phyloP scores from a whole-genome alignment of 1,140 invertebrate genomes.

The Portunus trituberculatus region DNA sequence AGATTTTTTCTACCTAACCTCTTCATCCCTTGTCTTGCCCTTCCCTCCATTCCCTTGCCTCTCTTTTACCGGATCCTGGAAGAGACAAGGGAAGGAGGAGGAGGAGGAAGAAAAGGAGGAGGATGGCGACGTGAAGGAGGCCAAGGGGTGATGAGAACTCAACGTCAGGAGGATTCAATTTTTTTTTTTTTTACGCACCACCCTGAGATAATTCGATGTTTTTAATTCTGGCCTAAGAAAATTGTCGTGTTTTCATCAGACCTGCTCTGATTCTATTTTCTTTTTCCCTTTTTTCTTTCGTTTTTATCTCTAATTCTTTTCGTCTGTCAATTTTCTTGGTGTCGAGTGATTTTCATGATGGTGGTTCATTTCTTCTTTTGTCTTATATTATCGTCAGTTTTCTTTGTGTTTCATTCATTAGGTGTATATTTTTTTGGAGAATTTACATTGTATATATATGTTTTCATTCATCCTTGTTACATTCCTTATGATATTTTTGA shows the following conservation, averaged over 20 bases:
- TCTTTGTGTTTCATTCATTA: too few relatives aligned
- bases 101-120: background rate
- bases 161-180: background rate
- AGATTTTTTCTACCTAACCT: background rate
- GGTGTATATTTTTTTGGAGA: too few relatives aligned
- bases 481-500: too few relatives aligned
- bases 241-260: background rate
- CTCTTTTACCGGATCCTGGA: background rate
- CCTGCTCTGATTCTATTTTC: background rate
- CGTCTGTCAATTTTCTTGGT: background rate
- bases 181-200: background rate
- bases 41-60: background rate
- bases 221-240: background rate
- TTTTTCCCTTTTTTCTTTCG: background rate
- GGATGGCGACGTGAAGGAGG: background rate
- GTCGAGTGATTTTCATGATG: background rate
- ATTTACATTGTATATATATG: too few relatives aligned
- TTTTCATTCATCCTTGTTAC: too few relatives aligned
- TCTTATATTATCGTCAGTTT: too few relatives aligned
- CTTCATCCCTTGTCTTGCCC: background rate
- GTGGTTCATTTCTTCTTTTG: too few relatives aligned
- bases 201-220: background rate
- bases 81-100: background rate
- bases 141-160: background rate
- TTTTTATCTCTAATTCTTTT: background rate